Evolutionary conservation across 2,113 vertebrate genomes (phyloP), one percentile per base, ranked within the genome.

Genomic region (Chunga burmeisteri): DNA sequence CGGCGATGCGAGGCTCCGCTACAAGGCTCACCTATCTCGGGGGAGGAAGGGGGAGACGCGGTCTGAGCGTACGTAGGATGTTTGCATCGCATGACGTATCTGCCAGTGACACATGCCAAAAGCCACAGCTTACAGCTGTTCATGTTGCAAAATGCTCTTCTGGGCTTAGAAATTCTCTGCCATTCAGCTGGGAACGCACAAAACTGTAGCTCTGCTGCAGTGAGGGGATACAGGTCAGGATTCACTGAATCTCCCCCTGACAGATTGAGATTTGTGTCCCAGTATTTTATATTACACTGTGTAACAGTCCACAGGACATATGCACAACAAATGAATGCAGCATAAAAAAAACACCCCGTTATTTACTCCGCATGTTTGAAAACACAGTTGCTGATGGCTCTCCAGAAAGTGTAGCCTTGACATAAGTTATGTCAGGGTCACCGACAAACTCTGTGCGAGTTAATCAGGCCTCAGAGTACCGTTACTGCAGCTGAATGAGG

Each of bases 31-130:
- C 16, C 16, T 11, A 2, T 13, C 40, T 49, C n/a, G 6, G 30
- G 20, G n/a, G 29, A 71, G 61, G 34, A 49, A 46, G 13, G 7
- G 23, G 29, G 26, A 14, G 27, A 61, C 61, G 42, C 0, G 0
- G 18, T 30, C 36, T 13, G 49, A 38, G 19, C 0, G 0, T 18
- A 67, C 1, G 0, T 1, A 40, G 58, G 40, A 72, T 6, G 17
- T 9, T 34, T 66, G 71, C 56, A 70, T 18, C 0, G 4, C 6
- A 3, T 71, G 84, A 81, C 7, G 1, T 32, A 62, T 30, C 72
- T 59, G 47, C 42, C 66, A 55, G 25, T 46, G 61, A 87, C 80
- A 92, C 36, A 29, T 1, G 23, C 44, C 63, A 79, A 77, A 78
- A 84, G 81, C 47, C 44, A 44, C 0, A 0, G 77, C 44, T 61